Base-by-base conservation (phyloP, 2,797 vertebrate genomes). In the Melanotaenia boesemani region DNA sequence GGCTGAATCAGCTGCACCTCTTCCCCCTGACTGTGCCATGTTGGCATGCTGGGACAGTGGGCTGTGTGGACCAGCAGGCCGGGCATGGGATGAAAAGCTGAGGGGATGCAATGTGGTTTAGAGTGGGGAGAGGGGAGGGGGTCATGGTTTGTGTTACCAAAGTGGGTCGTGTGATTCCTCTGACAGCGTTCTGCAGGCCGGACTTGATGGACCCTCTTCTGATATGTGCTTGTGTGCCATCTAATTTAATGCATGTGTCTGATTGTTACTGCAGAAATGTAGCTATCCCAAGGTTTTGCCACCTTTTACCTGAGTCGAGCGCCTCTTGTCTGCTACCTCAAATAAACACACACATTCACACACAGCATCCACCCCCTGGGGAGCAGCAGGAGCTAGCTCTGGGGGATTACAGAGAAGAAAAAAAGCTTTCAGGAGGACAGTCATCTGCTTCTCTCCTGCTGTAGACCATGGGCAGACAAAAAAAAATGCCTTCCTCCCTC, bases 321-420 rank as follows among this genome's bases (percentile, higher is more conserved):
- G 76, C 67, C 63, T 80, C 67, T 89, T 82, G 81, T 84, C 76
- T 83, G 74, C 86, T 79, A 84, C 84, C 76, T 80, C 77, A 78
- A 87, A 86, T 86, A 86, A 89, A 89, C 87, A 79, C 86, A 86
- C 83, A 79, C 82, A 72, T 74, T 68, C 70, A 70, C 81, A 76
- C 68, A 56, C 69, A 89, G 87, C 77, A 81, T 74, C 87, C 83
- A 82, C 88, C 90, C 91, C 94, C 92, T 78, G 85, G 89, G 89
- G 91, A 91, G 93, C 92, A 91, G 91, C 91, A 91, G 93, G 86
- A 94, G 91, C 87, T 90, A 67, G 91, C 93, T 93, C 91, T 87
- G 88, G 89, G 87, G 94, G 94, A 95, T 95, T 94, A 95, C 89
- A 84, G 88, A 81, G 82, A 82, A 81, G 60, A 75, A 88, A 90